These are phyloP conservation scores for Pollenia griseotomentosa DNA, from an alignment of 2,888 invertebrate genomes.

Conservation along the genomic window DNA sequence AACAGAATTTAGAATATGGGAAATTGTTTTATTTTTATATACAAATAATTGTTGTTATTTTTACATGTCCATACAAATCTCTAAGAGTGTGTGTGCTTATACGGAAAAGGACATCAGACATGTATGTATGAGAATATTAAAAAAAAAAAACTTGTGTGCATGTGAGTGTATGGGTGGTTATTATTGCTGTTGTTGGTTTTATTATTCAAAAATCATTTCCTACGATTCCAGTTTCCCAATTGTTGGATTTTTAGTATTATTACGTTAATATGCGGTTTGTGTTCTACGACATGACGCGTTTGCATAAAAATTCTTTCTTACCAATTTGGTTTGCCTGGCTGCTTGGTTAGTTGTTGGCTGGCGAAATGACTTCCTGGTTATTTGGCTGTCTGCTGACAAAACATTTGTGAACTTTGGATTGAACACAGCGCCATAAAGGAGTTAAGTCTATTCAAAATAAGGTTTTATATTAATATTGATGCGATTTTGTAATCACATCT, in stretches of 20 bases:
- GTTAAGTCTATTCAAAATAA: background rate
- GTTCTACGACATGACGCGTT: slow-evolving; percentile 66
- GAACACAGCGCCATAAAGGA: slow-evolving; percentile 1
- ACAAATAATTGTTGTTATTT: slow-evolving; percentile 58
- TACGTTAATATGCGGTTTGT: slow-evolving; percentile 74
- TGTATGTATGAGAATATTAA: slow-evolving; percentile 2
- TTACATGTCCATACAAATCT: background rate
- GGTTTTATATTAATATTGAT: background rate
- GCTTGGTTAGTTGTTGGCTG: slow-evolving; percentile 52
- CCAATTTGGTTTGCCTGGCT: slow-evolving; percentile 52
- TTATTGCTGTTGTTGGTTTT: slow-evolving; percentile 49
- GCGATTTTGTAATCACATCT: too few relatives aligned
- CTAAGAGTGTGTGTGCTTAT: background rate
- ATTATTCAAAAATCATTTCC: slow-evolving; percentile 68
- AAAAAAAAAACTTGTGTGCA: background rate
- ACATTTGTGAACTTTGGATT: slow-evolving; percentile 28
- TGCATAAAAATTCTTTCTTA: slow-evolving; percentile 62
- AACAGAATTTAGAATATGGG: slow-evolving; percentile 55
- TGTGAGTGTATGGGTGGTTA: slow-evolving; percentile 18
- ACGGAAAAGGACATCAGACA: slow-evolving; percentile 39
- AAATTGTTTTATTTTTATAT: slow-evolving; percentile 62
- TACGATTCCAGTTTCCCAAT: slow-evolving; percentile 52
- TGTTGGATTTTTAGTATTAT: slow-evolving; percentile 63
- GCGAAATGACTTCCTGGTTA: slow-evolving; percentile 41
- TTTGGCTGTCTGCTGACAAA: slow-evolving; percentile 55